These are phyloP conservation scores for Notocelia uddmanniana DNA, from an alignment of 2,888 invertebrate genomes.

Conservation along the genomic window DNA sequence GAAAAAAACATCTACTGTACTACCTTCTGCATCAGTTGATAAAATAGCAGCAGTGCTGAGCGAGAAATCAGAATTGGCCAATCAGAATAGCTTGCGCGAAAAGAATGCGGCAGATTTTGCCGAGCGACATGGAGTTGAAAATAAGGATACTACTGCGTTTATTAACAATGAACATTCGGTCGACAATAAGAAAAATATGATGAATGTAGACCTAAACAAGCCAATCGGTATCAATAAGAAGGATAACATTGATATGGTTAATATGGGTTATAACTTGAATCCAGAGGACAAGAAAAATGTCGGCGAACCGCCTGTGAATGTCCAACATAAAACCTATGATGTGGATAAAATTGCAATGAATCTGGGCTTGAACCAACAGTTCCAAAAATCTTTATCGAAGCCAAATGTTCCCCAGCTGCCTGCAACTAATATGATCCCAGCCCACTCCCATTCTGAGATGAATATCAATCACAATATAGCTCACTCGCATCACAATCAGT, in stretches of 20 bases:
- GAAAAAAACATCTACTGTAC: slow-evolving; percentile 59
- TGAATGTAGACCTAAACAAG: slow-evolving; percentile 59
- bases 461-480: slow-evolving; percentile 67
- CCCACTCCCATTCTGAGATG: slow-evolving; percentile 67
- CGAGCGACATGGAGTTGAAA: slow-evolving; percentile 57
- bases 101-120: slow-evolving; percentile 60
- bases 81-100: slow-evolving; percentile 68
- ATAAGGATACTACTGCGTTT: slow-evolving; percentile 58
- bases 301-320: slow-evolving; percentile 60
- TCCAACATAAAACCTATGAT: slow-evolving; percentile 72
- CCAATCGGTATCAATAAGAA: slow-evolving; percentile 64
- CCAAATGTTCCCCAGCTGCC: slow-evolving; percentile 51
- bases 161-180: slow-evolving; percentile 58
- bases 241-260: slow-evolving; percentile 80
- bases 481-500: slow-evolving; percentile 76
- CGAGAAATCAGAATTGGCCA: slow-evolving; percentile 76
- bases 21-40: slow-evolving; percentile 67
- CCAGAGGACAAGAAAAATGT: slow-evolving; percentile 69
- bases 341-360: slow-evolving; percentile 78
- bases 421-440: slow-evolving; percentile 66
- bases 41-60: slow-evolving; percentile 75
- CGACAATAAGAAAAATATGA: slow-evolving; percentile 63
- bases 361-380: slow-evolving; percentile 72
- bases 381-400: slow-evolving; percentile 66
- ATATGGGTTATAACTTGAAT: slow-evolving; percentile 79